These are phyloP conservation scores for Pygoscelis antarcticus DNA, from an alignment of 2,113 vertebrate species.

Conservation along the genomic window DNA sequence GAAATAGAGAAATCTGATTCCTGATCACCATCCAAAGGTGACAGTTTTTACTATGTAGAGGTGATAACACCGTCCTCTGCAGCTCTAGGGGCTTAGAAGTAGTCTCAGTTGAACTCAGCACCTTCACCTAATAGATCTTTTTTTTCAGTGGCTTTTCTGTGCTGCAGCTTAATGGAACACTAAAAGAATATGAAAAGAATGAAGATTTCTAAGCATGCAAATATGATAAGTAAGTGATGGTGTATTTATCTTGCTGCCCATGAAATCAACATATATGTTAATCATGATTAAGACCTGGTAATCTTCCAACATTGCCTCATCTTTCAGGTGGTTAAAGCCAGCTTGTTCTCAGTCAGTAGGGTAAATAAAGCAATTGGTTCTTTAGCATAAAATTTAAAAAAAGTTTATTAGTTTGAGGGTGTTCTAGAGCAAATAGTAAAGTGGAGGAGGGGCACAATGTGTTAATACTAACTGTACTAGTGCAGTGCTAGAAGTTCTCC, in stretches of 20 bases:
- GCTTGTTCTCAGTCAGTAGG: background rate
- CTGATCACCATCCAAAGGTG: background rate
- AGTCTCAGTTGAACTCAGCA: background rate
- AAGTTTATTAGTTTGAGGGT: background rate
- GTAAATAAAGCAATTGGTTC: background rate
- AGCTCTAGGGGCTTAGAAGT: background rate
- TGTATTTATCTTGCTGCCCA: background rate
- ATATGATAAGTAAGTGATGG: background rate
- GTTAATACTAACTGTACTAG: background rate
- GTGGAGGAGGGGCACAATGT: background rate
- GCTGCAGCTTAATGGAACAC: background rate
- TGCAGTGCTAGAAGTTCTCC: background rate
- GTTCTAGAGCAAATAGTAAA: background rate
- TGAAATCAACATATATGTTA: background rate
- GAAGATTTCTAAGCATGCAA: background rate
- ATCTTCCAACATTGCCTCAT: background rate
- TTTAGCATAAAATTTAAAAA: background rate
- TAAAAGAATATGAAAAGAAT: background rate
- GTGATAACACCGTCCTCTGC: background rate
- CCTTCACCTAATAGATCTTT: background rate
- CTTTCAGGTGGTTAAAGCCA: background rate
- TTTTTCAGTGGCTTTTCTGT: background rate
- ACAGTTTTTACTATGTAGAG: background rate
- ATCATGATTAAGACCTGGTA: background rate
- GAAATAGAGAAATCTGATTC: background rate